Percentiles rank a stretch among this genome's conserved stretches.
Evolutionary conservation across 2,113 vertebrate genomes (phyloP).

Genomic region (Apteryx mantelli): DNA sequence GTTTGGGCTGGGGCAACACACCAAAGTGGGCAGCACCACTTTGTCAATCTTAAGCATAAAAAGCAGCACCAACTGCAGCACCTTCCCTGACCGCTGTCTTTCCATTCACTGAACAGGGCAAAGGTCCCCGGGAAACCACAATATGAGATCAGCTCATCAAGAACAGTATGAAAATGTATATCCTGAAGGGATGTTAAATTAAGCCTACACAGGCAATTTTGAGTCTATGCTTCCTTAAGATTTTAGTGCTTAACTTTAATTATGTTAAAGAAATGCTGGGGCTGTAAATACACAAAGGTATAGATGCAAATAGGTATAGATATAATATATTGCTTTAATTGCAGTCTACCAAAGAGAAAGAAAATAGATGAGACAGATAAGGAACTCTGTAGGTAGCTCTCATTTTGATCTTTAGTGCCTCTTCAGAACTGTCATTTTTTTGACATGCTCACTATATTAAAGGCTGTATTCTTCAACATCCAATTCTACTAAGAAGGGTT

Average conservation of each 20-base stretch:
- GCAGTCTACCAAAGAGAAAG: not conserved
- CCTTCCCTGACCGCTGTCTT: slow-evolving; percentile 19
- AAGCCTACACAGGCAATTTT: slow-evolving; percentile 32
- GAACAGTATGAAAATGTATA: slow-evolving; percentile 39
- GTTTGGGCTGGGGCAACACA: accelerated
- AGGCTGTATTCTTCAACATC: not conserved
- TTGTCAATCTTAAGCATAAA: not conserved
- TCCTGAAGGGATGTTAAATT: slow-evolving; percentile 62
- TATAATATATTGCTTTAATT: not conserved
- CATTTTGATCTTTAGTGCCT: not conserved
- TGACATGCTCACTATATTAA: not conserved
- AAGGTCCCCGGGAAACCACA: slow-evolving; percentile 41
- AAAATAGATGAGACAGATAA: slow-evolving; percentile 15
- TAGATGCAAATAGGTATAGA: not conserved
- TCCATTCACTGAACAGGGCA: slow-evolving; percentile 14
- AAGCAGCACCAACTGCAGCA: not conserved
- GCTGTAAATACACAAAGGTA: not conserved
- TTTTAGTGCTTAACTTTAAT: slow-evolving; percentile 43
- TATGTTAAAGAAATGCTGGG: no score
- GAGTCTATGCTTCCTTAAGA: slow-evolving; percentile 44
- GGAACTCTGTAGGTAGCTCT: slow-evolving; percentile 26
- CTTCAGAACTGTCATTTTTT: not conserved
- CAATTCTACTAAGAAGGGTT: not conserved
- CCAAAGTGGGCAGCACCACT: not conserved
- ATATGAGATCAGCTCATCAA: slow-evolving; percentile 58